phyloP scores from a whole-genome alignment of 2,113 vertebrate species.

The Vulpes lagopus region DNA sequence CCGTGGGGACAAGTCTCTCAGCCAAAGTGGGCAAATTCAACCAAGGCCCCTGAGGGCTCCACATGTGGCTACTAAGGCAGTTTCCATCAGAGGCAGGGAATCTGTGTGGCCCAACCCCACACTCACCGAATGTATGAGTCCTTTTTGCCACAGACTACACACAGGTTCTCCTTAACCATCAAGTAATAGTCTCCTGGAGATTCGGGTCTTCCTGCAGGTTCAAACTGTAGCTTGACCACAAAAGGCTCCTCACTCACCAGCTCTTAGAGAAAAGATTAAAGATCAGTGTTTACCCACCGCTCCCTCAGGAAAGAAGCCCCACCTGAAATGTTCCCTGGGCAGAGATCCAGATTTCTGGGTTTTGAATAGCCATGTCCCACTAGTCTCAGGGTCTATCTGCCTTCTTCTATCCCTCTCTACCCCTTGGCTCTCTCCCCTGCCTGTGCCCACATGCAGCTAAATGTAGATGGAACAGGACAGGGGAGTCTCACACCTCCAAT shows the following conservation, averaged over 20 bases:
- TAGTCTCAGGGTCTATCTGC: not conserved
- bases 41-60: not conserved
- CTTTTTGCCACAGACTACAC: slow-evolving; percentile 96
- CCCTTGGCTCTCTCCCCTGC: not conserved
- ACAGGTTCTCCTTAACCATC: slow-evolving; percentile 97
- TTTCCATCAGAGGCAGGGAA: not conserved
- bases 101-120: not conserved
- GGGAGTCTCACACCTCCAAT: slow-evolving; percentile 93
- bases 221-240: slow-evolving; percentile 95
- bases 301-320: not conserved
- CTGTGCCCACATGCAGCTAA: not conserved
- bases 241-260: slow-evolving; percentile 95
- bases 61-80: too few species aligned
- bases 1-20: not conserved
- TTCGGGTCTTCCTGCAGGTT: slow-evolving; percentile 97
- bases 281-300: not conserved
- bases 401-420: not conserved
- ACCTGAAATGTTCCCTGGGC: not conserved
- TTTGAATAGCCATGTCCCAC: not conserved
- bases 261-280: slow-evolving; percentile 86
- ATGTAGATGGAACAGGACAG: not conserved
- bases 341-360: not conserved
- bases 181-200: slow-evolving; percentile 97
- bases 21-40: not conserved
- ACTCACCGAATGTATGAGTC: slow-evolving; percentile 97